phyloP scores from a whole-genome alignment of 1,140 invertebrate genomes.

The Aradophagus sp. region DNA sequence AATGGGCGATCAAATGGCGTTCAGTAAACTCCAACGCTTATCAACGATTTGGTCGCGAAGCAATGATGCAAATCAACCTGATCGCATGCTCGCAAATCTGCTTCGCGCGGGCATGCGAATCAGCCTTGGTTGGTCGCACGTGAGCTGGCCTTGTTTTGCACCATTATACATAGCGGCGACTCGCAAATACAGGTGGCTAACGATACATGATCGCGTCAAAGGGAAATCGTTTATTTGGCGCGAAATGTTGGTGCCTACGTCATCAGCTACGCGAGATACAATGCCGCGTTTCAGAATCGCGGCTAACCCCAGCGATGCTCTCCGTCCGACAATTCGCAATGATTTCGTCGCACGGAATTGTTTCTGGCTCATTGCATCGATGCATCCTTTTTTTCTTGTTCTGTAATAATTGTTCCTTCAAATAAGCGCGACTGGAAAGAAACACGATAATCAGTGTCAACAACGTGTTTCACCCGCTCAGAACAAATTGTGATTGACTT shows the following conservation, averaged over 20 bases:
- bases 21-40: not conserved
- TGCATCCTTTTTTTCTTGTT: too few relatives aligned
- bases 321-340: not conserved
- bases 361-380: too few relatives aligned
- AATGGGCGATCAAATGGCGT: too few relatives aligned
- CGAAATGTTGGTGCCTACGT: conserved; percentile 21
- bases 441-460: conserved; percentile 35
- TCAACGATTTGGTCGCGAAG: conserved; percentile 4
- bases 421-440: conserved; percentile 14
- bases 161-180: conserved; percentile 13
- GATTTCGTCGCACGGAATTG: not conserved
- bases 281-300: conserved; percentile 10
- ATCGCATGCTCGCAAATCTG: conserved; percentile 35
- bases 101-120: conserved; percentile 47
- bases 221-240: conserved; percentile 40
- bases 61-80: conserved; percentile 23
- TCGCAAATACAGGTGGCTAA: conserved; percentile 24
- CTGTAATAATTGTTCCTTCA: conserved; percentile 38
- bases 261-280: conserved; percentile 9
- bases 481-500: conserved; percentile 38
- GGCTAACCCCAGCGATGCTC: conserved; percentile 2
- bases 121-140: conserved; percentile 59
- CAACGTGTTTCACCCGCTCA: conserved; percentile 26
- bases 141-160: conserved; percentile 50
- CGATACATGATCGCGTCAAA: conserved; percentile 40